These are phyloP conservation scores for Yponomeuta malinellus DNA, from an alignment of 2,888 invertebrate species.

Conservation along the genomic window DNA sequence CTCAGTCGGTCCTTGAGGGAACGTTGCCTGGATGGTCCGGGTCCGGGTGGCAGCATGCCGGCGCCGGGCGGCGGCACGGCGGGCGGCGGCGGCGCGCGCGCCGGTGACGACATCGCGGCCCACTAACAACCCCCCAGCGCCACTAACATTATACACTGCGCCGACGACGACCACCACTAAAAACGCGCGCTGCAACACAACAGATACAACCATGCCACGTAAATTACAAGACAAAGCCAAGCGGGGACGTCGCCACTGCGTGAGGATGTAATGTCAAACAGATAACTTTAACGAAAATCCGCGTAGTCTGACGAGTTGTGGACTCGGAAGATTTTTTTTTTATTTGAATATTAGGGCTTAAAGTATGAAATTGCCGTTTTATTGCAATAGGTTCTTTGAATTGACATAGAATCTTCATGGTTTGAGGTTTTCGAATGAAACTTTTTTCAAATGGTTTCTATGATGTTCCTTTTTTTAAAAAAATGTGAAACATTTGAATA, in stretches of 20 bases:
- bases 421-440: too few species aligned
- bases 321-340: too few species aligned
- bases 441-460: too few species aligned
- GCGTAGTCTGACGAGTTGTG: too few species aligned
- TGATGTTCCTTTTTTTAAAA: too few species aligned
- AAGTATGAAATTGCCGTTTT: too few species aligned
- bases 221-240: constrained; percentile 62
- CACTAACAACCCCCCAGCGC: constrained; percentile 38
- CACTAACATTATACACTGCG: constrained; percentile 54
- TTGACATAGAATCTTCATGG: too few species aligned
- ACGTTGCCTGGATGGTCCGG: constrained; percentile 81
- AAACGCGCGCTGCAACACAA: constrained; percentile 68
- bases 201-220: constrained; percentile 64
- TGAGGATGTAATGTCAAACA: background rate
- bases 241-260: constrained; percentile 26
- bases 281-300: too few species aligned
- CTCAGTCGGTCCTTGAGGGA: constrained; percentile 86
- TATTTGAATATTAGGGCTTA: background rate
- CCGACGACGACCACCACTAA: constrained; percentile 47
- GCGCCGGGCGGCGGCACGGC: constrained; percentile 43
- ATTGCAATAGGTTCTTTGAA: too few species aligned
- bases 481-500: too few species aligned
- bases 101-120: constrained; percentile 54
- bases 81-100: constrained; percentile 28
- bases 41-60: constrained; percentile 63